Base-by-base conservation (phyloP, 2,888 invertebrate genomes). In the Nebria brevicollis region DNA sequence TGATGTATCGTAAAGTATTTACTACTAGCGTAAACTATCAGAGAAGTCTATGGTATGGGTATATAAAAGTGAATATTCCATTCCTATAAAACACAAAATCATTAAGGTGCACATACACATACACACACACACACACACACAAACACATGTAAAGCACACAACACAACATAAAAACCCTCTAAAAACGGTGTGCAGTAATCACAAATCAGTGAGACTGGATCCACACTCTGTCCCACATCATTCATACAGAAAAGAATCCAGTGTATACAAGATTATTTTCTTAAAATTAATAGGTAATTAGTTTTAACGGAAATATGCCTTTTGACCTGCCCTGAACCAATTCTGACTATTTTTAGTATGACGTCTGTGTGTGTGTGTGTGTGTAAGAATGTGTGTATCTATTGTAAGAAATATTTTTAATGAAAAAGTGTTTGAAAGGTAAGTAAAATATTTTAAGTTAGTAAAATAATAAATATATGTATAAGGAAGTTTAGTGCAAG, bases 81-180 rank as follows among this genome's bases (percentile, higher is more conserved):
- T 26, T 34, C 70, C 70, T 70, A 70, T 70, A 70, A 70, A 70
- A 70, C 70, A 70, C 70, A 70, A 70, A 70, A 70, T 70, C 70
- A 70, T 70, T 70, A 70, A 70, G 26, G 70, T 34, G 70, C 34
- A 25, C 26, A 70, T 26, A 34, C 70, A 70, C 70, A 20, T n/a
- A n/a, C n/a, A n/a, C 11, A 25, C 70, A 70, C 70, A 70, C 26
- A 25, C 26, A 20, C 70, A 34, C 20, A 20, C 70, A 20, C 11
- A 25, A 70, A n/a, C 20, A 20, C 20, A 20, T 20, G 20, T 20
- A 20, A 20, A 20, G 20, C 70, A 70, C 26, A 70, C 26, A 34
- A 70, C 70, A 70, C 70, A 70, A 70, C 70, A 70, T 70, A 70
- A 70, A 70, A 70, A 70, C 34, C 70, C 70, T 70, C 70, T 70